phyloP scores from a whole-genome alignment of 1,140 invertebrate species.

The Riptortus pedestris region DNA sequence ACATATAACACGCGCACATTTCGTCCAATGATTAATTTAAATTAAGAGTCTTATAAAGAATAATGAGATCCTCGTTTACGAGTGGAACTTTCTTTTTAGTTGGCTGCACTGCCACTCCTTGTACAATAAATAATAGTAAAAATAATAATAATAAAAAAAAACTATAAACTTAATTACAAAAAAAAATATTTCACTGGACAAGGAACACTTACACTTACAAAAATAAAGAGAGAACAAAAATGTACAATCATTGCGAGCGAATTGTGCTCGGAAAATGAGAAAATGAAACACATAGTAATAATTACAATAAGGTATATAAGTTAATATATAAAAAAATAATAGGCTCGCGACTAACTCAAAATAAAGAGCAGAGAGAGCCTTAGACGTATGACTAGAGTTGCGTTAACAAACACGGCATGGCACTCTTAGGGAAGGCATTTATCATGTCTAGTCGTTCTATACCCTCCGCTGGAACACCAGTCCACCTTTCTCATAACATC shows the following conservation, averaged over 20 bases:
- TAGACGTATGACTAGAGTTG: constrained; percentile 6
- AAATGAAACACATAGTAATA: background rate
- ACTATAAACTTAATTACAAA: too few relatives aligned
- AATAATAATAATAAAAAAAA: too few relatives aligned
- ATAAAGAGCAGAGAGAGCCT: background rate
- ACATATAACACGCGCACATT: too few relatives aligned
- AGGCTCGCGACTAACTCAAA: background rate
- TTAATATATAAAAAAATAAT: constrained; percentile 18
- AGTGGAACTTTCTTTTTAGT: constrained; percentile 7
- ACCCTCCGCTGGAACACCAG: background rate
- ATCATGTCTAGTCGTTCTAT: constrained; percentile 6
- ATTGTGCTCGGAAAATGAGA: too few relatives aligned
- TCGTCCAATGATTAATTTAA: background rate
- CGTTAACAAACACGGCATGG: constrained; percentile 4
- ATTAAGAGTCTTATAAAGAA: background rate
- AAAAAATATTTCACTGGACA: constrained; percentile 5
- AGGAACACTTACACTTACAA: constrained; percentile 2
- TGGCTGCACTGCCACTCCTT: background rate
- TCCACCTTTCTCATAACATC: background rate
- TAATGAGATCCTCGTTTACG: constrained; percentile 13
- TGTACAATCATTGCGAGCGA: constrained; percentile 1
- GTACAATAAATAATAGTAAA: too few relatives aligned
- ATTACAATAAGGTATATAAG: constrained; percentile 5
- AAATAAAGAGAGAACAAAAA: background rate
- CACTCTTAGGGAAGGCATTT: constrained; percentile 7